A percentile compares a stretch with the other conserved stretches of the same genome.
These are phyloP conservation scores for Meiosimyza platycephala DNA, from an alignment of 2,888 invertebrate genomes.

Conservation along the genomic window DNA sequence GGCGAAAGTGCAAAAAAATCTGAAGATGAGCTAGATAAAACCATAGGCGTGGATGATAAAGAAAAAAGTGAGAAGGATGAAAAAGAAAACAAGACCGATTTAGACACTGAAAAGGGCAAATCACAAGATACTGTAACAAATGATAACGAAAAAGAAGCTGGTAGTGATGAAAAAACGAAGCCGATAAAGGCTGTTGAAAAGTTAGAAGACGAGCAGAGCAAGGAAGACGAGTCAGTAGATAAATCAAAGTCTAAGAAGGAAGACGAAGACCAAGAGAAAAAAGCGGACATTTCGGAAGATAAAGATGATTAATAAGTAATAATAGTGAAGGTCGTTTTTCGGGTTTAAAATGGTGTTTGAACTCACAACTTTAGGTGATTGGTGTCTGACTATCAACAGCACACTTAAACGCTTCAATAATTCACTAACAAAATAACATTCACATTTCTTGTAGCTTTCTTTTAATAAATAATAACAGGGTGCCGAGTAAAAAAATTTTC, in stretches of 20 bases:
- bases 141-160: conserved; percentile 34
- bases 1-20: conserved; percentile 36
- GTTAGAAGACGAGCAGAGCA: conserved; percentile 5
- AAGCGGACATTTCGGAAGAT: neutral
- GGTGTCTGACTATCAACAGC: neutral
- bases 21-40: conserved; percentile 27
- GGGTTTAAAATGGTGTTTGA: no score
- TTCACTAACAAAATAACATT: neutral
- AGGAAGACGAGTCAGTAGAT: conserved; percentile 30
- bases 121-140: conserved; percentile 18
- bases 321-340: neutral
- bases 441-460: no score
- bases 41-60: neutral
- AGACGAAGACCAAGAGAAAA: conserved; percentile 13
- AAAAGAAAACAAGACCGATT: conserved; percentile 1
- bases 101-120: neutral
- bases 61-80: conserved; percentile 19
- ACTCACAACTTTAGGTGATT: no score
- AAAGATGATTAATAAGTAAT: neutral
- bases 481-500: no score
- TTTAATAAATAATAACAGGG: no score
- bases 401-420: neutral
- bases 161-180: neutral
- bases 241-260: conserved; percentile 35
- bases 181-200: neutral